These are phyloP conservation scores for Leptinotarsa juncta DNA, from an alignment of 2,888 invertebrate genomes.

Conservation along the genomic window DNA sequence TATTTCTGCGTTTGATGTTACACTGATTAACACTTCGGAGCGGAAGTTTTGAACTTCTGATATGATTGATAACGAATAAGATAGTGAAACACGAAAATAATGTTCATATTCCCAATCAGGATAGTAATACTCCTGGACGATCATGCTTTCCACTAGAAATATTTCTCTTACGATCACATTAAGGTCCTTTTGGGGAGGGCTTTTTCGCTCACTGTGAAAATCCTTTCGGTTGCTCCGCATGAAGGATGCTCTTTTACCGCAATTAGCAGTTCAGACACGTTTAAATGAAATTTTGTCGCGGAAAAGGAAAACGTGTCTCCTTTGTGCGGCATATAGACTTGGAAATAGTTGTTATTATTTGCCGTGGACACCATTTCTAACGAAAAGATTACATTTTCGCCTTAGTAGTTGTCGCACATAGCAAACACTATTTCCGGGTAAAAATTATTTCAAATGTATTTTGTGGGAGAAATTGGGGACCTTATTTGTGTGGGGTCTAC, in stretches of 20 bases:
- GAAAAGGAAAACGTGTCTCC: slow-evolving; percentile 21
- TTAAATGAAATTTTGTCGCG: slow-evolving; percentile 15
- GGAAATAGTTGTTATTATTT: slow-evolving; percentile 18
- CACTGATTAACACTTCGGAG: no score
- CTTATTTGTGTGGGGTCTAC: no score
- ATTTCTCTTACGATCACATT: neutral
- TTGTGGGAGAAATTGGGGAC: neutral
- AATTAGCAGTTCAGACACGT: slow-evolving; percentile 23
- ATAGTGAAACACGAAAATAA: no score
- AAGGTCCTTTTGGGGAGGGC: neutral
- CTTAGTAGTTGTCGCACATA: neutral
- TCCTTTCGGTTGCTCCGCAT: slow-evolving; percentile 1
- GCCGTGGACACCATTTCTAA: neutral
- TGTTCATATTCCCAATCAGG: no score
- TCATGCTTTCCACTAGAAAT: neutral
- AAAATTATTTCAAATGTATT: neutral
- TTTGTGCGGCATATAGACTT: slow-evolving; percentile 21
- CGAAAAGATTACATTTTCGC: slow-evolving; percentile 6
- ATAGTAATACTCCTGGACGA: no score
- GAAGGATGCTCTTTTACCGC: slow-evolving; percentile 18
- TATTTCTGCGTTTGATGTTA: no score
- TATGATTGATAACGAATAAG: no score
- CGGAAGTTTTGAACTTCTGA: no score
- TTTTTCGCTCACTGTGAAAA: neutral
- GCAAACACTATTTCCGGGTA: neutral